Conservation (phyloP, 1,140 invertebrate genomes). For the Drosophila fuyamai region DNA sequence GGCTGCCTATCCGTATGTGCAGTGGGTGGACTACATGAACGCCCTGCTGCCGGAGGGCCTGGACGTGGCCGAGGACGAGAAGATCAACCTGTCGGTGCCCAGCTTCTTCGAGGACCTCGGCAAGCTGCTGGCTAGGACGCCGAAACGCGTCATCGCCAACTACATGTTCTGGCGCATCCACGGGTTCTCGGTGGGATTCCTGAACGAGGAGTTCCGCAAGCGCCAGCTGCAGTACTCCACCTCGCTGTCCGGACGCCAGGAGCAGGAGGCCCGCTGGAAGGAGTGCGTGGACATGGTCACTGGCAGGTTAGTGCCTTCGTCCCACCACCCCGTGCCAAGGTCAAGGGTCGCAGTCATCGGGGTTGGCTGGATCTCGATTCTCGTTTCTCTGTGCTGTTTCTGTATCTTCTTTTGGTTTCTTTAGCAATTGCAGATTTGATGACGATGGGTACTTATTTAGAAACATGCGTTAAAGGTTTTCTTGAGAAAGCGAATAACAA, state of each 20-base stretch:
- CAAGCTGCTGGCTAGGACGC: constrained; percentile 85
- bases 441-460: constrained; percentile 63
- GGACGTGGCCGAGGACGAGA: constrained; percentile 88
- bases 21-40: constrained; percentile 90
- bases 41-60: constrained; percentile 88
- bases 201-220: constrained; percentile 90
- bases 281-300: constrained; percentile 91
- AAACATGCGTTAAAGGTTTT: constrained; percentile 22
- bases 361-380: constrained; percentile 13
- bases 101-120: constrained; percentile 90
- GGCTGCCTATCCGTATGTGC: constrained; percentile 87
- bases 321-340: constrained; percentile 1
- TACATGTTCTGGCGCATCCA: constrained; percentile 93
- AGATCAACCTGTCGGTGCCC: constrained; percentile 92
- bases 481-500: constrained; percentile 10
- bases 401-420: constrained; percentile 66
- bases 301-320: constrained; percentile 86
- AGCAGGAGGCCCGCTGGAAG: constrained; percentile 93
- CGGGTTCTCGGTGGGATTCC: constrained; percentile 89
- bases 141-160: constrained; percentile 88
- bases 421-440: constrained; percentile 73
- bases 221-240: constrained; percentile 90
- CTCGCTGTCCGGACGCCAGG: constrained; percentile 90
- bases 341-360: constrained; percentile 17
- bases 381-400: constrained; percentile 43